Evolutionary conservation across 1,140 invertebrate species (phyloP), one percentile per base, ranked within the genome.

Genomic region (Diachasma alloeum): DNA sequence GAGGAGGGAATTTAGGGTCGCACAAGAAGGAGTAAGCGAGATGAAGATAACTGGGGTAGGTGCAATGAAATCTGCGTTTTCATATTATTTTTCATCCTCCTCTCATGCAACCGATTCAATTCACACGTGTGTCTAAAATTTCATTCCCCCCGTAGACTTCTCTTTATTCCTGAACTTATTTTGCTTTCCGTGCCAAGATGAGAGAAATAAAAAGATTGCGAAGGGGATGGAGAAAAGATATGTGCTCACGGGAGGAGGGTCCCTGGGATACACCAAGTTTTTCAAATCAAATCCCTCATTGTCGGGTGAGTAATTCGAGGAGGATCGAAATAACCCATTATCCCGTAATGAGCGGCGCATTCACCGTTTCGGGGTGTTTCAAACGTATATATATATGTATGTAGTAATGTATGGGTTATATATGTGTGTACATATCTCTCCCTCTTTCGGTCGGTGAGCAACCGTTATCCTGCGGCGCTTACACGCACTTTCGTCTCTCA

Each of bases 261-360:
- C 17, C n/a, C 17, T 53, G 48, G 48, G 48, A 53, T 53, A 53
- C 48, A 53, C 48, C 48, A 53, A 53, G 48, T 63, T 81, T 84
- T 83, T 83, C 80, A 79, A 84, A 84, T 84, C 84, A 80, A 85
- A 86, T 87, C 81, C 78, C 83, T 86, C 80, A 85, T 87, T 85
- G 84, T 87, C 83, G 85, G 85, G 80, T 86, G 80, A 83, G 85
- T 86, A 87, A 87, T 87, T 87, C 81, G 83, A 87, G 83, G 80
- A 85, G 84, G 83, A 87, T 86, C 84, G 83, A 86, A 87, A 87
- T 85, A 87, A 87, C 82, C 83, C 83, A 87, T 86, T 86, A 87
- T 83, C 79, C 81, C 78, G 81, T 87, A 87, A 87, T 87, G 84
- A 86, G 83, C 80, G 81, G 74, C 77, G 81, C 81, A 85, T 83